Conservation (phyloP, 2,888 invertebrate genomes). For the Sepioteuthis lessoniana region DNA sequence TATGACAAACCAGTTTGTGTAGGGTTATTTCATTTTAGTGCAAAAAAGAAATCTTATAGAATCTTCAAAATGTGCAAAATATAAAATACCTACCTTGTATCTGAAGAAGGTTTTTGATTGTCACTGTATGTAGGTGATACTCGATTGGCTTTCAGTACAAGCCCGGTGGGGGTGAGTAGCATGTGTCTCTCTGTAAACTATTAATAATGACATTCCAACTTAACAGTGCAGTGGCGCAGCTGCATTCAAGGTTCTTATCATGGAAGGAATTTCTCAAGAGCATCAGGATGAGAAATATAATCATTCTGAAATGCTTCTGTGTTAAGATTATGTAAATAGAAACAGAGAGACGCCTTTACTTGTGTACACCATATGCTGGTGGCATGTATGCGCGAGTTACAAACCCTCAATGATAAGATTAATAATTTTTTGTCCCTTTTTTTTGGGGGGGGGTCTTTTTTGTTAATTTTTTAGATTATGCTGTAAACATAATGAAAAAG, state of each 20-base stretch:
- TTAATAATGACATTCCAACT: background rate
- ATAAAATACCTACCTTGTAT: background rate
- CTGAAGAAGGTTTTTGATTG: background rate
- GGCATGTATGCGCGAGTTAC: background rate
- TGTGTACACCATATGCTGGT: background rate
- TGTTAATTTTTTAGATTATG: background rate
- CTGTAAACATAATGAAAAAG: background rate
- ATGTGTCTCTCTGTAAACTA: too few relatives aligned
- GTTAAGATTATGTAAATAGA: background rate
- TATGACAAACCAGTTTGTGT: too few relatives aligned
- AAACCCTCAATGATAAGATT: background rate
- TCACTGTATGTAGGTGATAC: background rate
- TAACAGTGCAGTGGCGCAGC: slow-evolving; percentile 2
- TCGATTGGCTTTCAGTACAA: slow-evolving; percentile 7
- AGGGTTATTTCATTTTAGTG: too few relatives aligned
- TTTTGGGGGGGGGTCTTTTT: too few relatives aligned
- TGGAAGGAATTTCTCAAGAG: background rate
- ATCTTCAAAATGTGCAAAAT: too few relatives aligned
- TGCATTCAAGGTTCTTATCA: background rate
- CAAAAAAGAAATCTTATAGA: too few relatives aligned
- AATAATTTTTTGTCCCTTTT: background rate
- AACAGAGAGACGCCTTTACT: background rate
- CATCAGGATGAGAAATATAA: background rate
- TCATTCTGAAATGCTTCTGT: background rate
- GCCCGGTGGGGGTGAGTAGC: background rate